Conservation (phyloP, 2,113 vertebrate species). For the Meleagris gallopavo region DNA sequence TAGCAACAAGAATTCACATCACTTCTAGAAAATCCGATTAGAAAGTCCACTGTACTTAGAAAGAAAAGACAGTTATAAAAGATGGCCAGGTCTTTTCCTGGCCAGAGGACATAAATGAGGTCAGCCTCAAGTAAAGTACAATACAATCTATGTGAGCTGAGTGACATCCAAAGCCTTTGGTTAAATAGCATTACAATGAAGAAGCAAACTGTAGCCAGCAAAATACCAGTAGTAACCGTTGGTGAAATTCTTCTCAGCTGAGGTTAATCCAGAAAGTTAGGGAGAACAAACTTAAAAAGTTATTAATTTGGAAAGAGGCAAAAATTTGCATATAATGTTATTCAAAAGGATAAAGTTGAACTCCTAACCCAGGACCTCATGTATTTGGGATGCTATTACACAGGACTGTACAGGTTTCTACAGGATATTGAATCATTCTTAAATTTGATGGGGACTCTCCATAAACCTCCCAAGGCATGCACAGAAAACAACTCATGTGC, state of each 20-base stretch:
- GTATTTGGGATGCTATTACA: background rate
- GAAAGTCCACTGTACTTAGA: background rate
- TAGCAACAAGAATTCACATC: background rate
- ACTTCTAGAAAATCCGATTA: background rate
- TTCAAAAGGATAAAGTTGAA: background rate
- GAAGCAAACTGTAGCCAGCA: background rate
- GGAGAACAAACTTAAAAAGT: background rate
- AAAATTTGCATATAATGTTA: background rate
- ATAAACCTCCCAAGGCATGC: background rate
- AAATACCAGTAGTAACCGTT: background rate
- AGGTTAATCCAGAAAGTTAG: slow-evolving; percentile 18
- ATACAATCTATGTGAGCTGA: background rate
- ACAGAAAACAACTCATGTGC: accelerated
- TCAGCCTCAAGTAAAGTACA: background rate
- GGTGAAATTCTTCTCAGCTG: slow-evolving; percentile 36
- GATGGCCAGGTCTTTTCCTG: background rate
- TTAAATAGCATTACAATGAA: background rate
- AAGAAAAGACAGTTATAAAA: background rate
- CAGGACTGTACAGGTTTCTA: background rate
- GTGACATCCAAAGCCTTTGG: slow-evolving; percentile 7
- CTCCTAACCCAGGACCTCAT: slow-evolving; percentile 24
- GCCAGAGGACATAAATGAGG: background rate
- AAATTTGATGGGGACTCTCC: background rate
- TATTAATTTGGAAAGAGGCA: background rate
- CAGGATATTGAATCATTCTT: slow-evolving; percentile 24